Percentiles rank a stretch among this genome's conserved stretches.
Evolutionary conservation across 92 coral and sea anemone genomes (phyloP).

Genomic region (Epizoanthus illoricatus): DNA sequence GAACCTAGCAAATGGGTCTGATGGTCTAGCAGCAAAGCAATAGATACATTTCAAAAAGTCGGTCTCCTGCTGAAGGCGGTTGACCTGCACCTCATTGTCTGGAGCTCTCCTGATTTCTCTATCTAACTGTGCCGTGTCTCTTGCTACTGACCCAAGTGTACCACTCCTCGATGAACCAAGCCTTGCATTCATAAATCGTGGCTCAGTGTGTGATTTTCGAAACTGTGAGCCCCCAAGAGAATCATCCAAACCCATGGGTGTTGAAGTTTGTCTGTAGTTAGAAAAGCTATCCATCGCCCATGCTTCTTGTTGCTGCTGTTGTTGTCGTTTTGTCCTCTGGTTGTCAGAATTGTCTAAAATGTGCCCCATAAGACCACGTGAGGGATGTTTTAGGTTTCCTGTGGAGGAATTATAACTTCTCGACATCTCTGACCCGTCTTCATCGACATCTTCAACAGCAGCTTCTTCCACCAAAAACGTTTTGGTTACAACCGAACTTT

Average conservation of each 20-base stretch:
- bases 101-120: constrained; percentile 63
- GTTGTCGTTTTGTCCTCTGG: constrained; percentile 15
- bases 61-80: constrained; percentile 73
- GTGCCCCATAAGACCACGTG: constrained; percentile 58
- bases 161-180: constrained; percentile 77
- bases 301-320: constrained; percentile 43
- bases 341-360: constrained; percentile 39
- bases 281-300: constrained; percentile 49
- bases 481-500: constrained; percentile 92
- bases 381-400: constrained; percentile 57
- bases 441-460: constrained; percentile 44
- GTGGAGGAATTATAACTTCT: constrained; percentile 54
- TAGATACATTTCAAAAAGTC: constrained; percentile 88
- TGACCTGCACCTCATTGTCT: constrained; percentile 63
- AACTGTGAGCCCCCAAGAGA: constrained; percentile 56
- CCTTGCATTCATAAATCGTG: constrained; percentile 72
- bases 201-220: constrained; percentile 67
- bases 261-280: constrained; percentile 56
- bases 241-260: constrained; percentile 59
- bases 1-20: constrained; percentile 96
- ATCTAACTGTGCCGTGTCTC: constrained; percentile 52
- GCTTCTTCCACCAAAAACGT: constrained; percentile 83
- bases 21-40: constrained; percentile 94
- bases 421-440: constrained; percentile 51
- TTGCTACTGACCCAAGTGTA: constrained; percentile 57